Conservation (phyloP, 2,888 invertebrate species). For the Gasteruption jaculator region DNA sequence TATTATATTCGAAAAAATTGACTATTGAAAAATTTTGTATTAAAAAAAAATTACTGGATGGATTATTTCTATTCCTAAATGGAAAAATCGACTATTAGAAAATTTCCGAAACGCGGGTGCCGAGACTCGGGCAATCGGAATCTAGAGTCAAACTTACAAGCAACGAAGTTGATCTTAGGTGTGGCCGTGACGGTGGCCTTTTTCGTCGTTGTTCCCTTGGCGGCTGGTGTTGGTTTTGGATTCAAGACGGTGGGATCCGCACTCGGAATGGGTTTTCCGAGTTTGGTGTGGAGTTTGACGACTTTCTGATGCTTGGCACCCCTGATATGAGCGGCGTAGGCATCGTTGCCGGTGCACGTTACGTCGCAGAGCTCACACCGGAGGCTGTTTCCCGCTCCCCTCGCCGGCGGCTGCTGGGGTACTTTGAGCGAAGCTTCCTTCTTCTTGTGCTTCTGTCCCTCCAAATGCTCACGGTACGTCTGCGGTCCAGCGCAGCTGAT, state of each 20-base stretch:
- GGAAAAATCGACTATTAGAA: too few species aligned
- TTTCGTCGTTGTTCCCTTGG: slow-evolving; percentile 41
- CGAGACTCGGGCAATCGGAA: too few species aligned
- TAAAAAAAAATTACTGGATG: too few species aligned
- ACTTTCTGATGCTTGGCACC: slow-evolving; percentile 99
- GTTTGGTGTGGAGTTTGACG: slow-evolving; percentile 90
- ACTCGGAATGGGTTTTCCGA: slow-evolving; percentile 96
- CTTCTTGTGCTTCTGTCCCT: slow-evolving; percentile 99
- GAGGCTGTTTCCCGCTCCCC: slow-evolving; percentile 66
- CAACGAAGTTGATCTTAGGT: slow-evolving; percentile 82
- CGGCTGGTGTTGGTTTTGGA: slow-evolving; percentile 45
- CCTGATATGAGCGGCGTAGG: slow-evolving; percentile 95
- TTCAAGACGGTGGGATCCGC: slow-evolving; percentile 86
- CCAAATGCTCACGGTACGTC: slow-evolving; percentile 93
- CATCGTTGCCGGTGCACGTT: slow-evolving; percentile 97
- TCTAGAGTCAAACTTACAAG: slow-evolving; percentile 54
- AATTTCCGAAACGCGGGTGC: too few species aligned
- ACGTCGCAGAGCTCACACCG: slow-evolving; percentile 98
- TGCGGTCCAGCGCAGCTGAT: slow-evolving; percentile 95
- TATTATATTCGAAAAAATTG: too few species aligned
- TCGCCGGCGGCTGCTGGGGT: slow-evolving; percentile 52
- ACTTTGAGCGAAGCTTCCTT: slow-evolving; percentile 85
- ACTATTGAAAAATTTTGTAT: too few species aligned
- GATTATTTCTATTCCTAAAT: too few species aligned
- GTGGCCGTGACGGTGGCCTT: slow-evolving; percentile 58